Base-by-base conservation (phyloP, 1,140 invertebrate species). In the Meloidogyne chitwoodi region DNA sequence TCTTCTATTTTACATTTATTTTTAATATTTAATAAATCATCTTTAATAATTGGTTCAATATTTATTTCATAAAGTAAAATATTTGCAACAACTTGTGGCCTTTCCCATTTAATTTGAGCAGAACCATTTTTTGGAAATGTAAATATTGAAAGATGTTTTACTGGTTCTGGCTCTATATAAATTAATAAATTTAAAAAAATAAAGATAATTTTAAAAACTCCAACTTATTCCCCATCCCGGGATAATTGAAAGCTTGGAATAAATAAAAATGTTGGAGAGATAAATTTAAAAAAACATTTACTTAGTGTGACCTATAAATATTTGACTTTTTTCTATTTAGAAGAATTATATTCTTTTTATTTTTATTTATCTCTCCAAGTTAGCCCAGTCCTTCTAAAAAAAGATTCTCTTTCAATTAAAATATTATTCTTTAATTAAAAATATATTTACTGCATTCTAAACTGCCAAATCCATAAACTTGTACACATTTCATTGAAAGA, bases 391-490 rank as follows among this genome's bases (percentile, higher is more conserved):
- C n/a, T n/a, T n/a, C n/a, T n/a, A n/a, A n/a, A n/a, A n/a, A n/a
- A n/a, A n/a, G n/a, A n/a, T n/a, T n/a, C n/a, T n/a, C n/a, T n/a
- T n/a, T n/a, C n/a, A n/a, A n/a, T n/a, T n/a, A n/a, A n/a, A n/a
- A n/a, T n/a, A n/a, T n/a, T n/a, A n/a, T n/a, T n/a, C n/a, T n/a
- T n/a, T n/a, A n/a, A n/a, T n/a, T n/a, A n/a, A n/a, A n/a, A n/a
- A n/a, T n/a, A n/a, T 73, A 77, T 68, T 67, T 41, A 77, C 76
- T 81, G 61, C 79, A 80, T 63, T 80, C 80, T 29, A 80, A 64
- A 68, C 80, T 82, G 11, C 80, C 79, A 24, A 63, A 14, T 27
- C 79, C 79, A 63, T 44, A 81, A 31, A 80, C 74, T 27, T 80
- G 80, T 27, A 81, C 56, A 70, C 79, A 80, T 10, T 41, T 61